Evolutionary conservation across 2,113 vertebrate species (phyloP).

Genomic region (Corapipo altera): DNA sequence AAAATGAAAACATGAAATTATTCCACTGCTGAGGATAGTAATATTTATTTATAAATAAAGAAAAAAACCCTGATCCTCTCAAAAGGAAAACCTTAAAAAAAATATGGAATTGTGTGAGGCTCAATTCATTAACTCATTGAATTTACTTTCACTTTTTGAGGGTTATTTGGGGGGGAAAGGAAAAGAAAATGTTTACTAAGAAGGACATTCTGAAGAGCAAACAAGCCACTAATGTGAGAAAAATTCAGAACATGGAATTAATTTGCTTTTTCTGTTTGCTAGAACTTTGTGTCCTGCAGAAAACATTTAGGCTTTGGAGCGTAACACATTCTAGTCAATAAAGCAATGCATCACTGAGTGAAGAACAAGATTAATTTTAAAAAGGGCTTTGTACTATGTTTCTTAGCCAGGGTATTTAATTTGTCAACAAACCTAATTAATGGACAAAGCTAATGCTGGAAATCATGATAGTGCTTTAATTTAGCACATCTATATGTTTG

Average conservation of each 20-base stretch:
- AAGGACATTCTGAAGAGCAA: slow-evolving; percentile 9
- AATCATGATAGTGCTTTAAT: slow-evolving; percentile 70
- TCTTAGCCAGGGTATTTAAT: slow-evolving; percentile 62
- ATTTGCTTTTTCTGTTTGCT: slow-evolving; percentile 34
- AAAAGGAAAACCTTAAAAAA: background rate
- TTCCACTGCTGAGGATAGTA: background rate
- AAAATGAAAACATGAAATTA: background rate
- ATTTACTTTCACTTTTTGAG: background rate
- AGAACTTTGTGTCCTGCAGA: background rate
- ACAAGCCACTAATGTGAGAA: background rate
- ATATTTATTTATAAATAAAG: background rate
- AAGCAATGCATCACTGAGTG: slow-evolving; percentile 51
- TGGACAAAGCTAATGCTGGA: slow-evolving; percentile 52
- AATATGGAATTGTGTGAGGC: background rate
- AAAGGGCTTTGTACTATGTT: background rate
- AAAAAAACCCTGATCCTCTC: background rate
- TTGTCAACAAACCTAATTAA: slow-evolving; percentile 70
- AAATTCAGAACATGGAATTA: slow-evolving; percentile 5
- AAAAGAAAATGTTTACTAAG: background rate
- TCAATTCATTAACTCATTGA: background rate
- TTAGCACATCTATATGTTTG: slow-evolving; percentile 34
- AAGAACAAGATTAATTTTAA: slow-evolving; percentile 30
- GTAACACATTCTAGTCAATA: slow-evolving; percentile 34
- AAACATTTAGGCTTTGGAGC: background rate
- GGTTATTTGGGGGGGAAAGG: background rate